phyloP scores from a whole-genome alignment of 2,113 vertebrate genomes.

The Paradoxurus hermaphroditus region DNA sequence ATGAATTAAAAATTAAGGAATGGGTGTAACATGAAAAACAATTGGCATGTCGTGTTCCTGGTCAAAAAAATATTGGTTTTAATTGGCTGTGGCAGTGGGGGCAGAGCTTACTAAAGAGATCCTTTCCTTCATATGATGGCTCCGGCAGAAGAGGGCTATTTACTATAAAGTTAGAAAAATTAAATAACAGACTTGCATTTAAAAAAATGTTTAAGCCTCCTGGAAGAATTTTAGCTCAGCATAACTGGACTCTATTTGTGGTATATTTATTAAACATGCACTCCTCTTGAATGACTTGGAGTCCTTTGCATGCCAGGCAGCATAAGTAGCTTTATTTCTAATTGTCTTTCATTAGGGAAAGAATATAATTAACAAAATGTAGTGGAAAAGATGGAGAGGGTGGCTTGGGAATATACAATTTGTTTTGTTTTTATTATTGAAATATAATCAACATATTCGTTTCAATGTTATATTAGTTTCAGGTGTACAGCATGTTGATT shows the following conservation, averaged over 20 bases:
- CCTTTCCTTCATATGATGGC: background rate
- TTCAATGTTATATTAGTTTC: background rate
- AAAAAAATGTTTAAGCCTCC: background rate
- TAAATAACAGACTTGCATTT: background rate
- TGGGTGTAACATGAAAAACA: background rate
- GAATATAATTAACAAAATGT: background rate
- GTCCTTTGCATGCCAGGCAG: background rate
- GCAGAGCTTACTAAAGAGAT: background rate
- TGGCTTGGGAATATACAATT: background rate
- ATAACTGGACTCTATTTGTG: background rate
- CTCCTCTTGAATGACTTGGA: background rate
- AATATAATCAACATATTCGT: background rate
- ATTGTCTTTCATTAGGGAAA: background rate
- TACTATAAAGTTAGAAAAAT: background rate
- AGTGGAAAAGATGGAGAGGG: background rate
- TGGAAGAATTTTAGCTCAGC: background rate
- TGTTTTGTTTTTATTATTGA: background rate
- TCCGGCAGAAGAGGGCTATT: background rate
- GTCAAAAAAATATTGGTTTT: background rate
- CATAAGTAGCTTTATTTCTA: background rate
- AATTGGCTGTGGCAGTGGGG: background rate
- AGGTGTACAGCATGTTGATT: background rate
- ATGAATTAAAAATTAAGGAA: background rate
- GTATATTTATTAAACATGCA: background rate
- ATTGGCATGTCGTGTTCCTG: background rate